A percentile compares a stretch with the other conserved stretches of the same genome.
These are phyloP conservation scores for Lissocephala sabroskyi DNA, from an alignment of 2,888 invertebrate genomes.

Conservation along the genomic window DNA sequence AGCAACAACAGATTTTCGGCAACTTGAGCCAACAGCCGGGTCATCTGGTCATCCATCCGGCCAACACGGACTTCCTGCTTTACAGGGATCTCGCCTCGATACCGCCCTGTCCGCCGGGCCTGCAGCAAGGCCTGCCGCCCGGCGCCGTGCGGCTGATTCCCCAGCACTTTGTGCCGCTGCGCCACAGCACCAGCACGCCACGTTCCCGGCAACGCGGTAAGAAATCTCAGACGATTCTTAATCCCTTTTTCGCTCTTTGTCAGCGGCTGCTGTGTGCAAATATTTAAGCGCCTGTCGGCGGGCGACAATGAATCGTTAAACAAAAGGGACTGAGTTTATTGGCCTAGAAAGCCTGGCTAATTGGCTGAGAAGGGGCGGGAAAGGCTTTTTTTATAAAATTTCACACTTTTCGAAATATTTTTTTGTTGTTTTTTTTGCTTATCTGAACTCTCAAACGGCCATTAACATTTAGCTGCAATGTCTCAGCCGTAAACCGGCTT, in stretches of 20 bases:
- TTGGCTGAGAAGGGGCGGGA: slow-evolving; percentile 36
- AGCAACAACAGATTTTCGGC: slow-evolving; percentile 29
- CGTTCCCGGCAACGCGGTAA: slow-evolving; percentile 69
- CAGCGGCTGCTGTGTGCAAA: neutral
- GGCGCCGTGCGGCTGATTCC: slow-evolving; percentile 56
- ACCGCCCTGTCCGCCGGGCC: slow-evolving; percentile 69
- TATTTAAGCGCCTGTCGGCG: slow-evolving; percentile 2
- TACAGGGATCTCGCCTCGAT: slow-evolving; percentile 66
- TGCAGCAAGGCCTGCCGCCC: slow-evolving; percentile 60
- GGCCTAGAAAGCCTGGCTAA: slow-evolving; percentile 41
- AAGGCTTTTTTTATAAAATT: too few species aligned
- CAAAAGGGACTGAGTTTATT: too few species aligned
- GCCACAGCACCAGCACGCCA: slow-evolving; percentile 41
- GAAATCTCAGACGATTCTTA: too few species aligned
- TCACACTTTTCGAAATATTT: too few species aligned
- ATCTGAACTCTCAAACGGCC: too few species aligned
- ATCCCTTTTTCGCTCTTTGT: slow-evolving; percentile 3
- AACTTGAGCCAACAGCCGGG: slow-evolving; percentile 39
- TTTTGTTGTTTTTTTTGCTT: too few species aligned
- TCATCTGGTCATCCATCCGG: slow-evolving; percentile 66
- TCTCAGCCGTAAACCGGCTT: slow-evolving; percentile 13
- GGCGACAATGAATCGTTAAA: too few species aligned
- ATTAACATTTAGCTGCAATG: too few species aligned
- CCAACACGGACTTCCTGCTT: slow-evolving; percentile 69
- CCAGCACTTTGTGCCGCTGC: slow-evolving; percentile 65